Percentiles rank a stretch among this genome's conserved stretches.
These are phyloP conservation scores for Cephus cinctus DNA, from an alignment of 1,140 invertebrate species.

Conservation along the genomic window DNA sequence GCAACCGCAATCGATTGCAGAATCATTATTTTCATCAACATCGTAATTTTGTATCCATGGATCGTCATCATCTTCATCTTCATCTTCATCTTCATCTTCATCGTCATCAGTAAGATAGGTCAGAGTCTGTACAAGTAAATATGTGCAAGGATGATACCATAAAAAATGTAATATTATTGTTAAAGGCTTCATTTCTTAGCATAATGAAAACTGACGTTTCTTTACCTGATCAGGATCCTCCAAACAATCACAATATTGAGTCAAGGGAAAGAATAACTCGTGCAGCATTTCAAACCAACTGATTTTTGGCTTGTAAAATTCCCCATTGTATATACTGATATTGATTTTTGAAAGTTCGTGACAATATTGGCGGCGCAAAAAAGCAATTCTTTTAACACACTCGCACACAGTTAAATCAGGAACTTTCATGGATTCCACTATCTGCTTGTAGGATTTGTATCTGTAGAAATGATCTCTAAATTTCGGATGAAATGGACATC, in stretches of 20 bases:
- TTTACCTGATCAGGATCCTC: neutral
- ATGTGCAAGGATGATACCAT: neutral
- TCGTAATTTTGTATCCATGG: too few species aligned
- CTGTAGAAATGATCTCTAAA: neutral
- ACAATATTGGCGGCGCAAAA: conserved; percentile 1
- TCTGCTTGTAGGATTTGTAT: neutral
- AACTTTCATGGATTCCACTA: neutral
- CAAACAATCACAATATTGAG: neutral
- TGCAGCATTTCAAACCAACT: conserved; percentile 8
- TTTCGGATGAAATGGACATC: conserved; percentile 3
- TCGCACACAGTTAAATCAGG: conserved; percentile 9
- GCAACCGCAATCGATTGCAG: neutral
- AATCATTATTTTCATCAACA: too few species aligned
- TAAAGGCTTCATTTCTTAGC: neutral
- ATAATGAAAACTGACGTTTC: neutral
- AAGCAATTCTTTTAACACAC: conserved; percentile 3
- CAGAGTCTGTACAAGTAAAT: too few species aligned
- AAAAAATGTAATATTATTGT: neutral
- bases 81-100: conserved; percentile 1
- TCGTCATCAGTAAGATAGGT: too few species aligned
- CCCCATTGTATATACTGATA: neutral
- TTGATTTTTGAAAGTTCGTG: conserved; percentile 6
- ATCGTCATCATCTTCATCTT: neutral
- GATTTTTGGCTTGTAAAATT: conserved; percentile 4
- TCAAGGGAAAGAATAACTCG: conserved; percentile 4